These are phyloP conservation scores for Saxidomus purpurata DNA, from an alignment of 1,140 invertebrate genomes.

Conservation along the genomic window DNA sequence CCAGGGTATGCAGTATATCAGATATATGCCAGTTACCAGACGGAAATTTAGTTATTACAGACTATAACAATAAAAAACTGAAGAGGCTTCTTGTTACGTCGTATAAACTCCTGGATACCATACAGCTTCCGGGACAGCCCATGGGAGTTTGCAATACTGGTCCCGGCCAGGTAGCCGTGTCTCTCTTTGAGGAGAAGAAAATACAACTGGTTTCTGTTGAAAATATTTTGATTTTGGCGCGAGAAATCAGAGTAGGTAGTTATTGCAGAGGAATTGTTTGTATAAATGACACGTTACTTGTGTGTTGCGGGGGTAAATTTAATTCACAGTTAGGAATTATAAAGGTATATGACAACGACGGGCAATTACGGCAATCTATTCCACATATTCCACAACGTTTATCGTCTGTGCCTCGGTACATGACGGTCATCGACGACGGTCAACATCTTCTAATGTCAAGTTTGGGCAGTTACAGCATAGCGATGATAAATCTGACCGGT, in stretches of 20 bases:
- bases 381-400: neutral
- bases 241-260: neutral
- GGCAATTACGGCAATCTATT: neutral
- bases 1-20: neutral
- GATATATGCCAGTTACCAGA: neutral
- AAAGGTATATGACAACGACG: no score
- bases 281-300: neutral
- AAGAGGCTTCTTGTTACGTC: neutral
- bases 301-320: neutral
- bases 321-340: neutral
- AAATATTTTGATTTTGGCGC: neutral
- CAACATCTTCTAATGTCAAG: no score
- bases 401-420: neutral
- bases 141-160: neutral
- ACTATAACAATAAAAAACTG: neutral
- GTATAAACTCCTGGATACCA: neutral
- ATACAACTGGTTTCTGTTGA: neutral
- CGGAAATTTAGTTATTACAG: neutral
- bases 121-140: neutral
- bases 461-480: no score
- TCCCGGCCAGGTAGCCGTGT: neutral
- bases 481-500: no score
- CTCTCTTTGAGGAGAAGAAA: neutral
- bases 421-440: neutral
- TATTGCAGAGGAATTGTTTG: neutral